A percentile compares a stretch with the other conserved stretches of the same genome.
These are phyloP conservation scores for Ceratosolen solmsi DNA, from an alignment of 1,140 invertebrate genomes.

Conservation along the genomic window DNA sequence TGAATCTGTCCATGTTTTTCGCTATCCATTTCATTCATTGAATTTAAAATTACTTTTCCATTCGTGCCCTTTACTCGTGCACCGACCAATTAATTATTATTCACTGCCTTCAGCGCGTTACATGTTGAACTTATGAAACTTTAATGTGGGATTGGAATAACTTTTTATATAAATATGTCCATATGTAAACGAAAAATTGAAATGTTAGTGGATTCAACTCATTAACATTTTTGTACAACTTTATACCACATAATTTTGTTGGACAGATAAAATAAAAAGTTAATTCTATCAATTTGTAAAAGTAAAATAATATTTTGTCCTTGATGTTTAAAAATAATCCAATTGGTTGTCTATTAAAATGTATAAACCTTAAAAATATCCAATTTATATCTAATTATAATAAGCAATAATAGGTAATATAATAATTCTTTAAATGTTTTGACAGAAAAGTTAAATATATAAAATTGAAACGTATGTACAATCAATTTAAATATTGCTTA, in stretches of 20 bases:
- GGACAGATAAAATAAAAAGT: too few relatives aligned
- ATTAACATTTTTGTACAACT: too few relatives aligned
- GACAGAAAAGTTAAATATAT: too few relatives aligned
- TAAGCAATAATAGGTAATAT: too few relatives aligned
- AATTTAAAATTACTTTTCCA: conserved; percentile 11
- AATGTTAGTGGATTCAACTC: neutral
- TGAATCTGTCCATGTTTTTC: conserved; percentile 8
- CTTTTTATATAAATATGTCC: neutral
- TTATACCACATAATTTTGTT: too few relatives aligned
- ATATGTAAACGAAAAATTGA: neutral
- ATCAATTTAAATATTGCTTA: too few relatives aligned
- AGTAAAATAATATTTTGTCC: neutral
- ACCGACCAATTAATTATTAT: neutral
- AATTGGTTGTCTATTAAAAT: neutral
- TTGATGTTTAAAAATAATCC: neutral
- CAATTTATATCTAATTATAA: neutral
- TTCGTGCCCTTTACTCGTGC: neutral
- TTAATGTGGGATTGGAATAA: neutral
- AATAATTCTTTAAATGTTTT: too few relatives aligned
- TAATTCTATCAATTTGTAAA: neutral
- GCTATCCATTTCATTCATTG: neutral
- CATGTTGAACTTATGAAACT: neutral
- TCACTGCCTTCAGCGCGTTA: neutral
- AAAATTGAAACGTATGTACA: too few relatives aligned
- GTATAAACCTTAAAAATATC: neutral